Percentiles rank a stretch among this genome's conserved stretches.
Evolutionary conservation across 2,888 invertebrate species (phyloP).

Genomic region (Epistrophella euchroma): DNA sequence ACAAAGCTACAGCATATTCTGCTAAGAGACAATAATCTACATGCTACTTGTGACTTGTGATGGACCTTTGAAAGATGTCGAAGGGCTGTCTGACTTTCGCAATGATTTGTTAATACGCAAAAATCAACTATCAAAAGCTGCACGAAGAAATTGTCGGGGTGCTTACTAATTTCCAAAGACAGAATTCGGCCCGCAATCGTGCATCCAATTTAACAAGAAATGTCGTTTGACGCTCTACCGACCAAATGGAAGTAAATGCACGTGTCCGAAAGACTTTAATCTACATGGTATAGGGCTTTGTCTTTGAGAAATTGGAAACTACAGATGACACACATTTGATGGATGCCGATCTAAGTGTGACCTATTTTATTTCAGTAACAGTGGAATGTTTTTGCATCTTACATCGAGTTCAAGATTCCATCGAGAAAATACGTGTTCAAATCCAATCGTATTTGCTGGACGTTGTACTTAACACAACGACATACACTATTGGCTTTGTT

Average conservation of each 20-base stretch:
- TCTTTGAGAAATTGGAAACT: constrained; percentile 84
- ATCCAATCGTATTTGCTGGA: constrained; percentile 92
- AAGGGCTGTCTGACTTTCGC: constrained; percentile 92
- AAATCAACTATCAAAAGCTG: constrained; percentile 87
- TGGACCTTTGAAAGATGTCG: constrained; percentile 91
- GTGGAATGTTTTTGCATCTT: constrained; percentile 94
- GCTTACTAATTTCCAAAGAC: constrained; percentile 85
- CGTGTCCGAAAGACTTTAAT: constrained; percentile 85
- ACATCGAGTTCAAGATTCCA: constrained; percentile 92
- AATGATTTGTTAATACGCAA: constrained; percentile 87
- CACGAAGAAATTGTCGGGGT: constrained; percentile 89
- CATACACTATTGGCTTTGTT: constrained; percentile 87
- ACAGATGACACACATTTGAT: constrained; percentile 86
- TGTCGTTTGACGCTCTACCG: constrained; percentile 86
- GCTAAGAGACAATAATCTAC: constrained; percentile 91
- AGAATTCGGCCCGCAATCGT: constrained; percentile 86
- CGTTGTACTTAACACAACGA: constrained; percentile 90
- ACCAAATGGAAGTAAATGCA: constrained; percentile 84
- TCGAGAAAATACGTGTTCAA: constrained; percentile 92
- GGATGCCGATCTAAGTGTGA: constrained; percentile 87
- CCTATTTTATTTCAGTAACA: constrained; percentile 90
- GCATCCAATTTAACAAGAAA: constrained; percentile 86
- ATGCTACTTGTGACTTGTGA: constrained; percentile 91
- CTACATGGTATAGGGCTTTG: constrained; percentile 84
- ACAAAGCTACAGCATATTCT: constrained; percentile 87